Evolutionary conservation across 2,888 invertebrate genomes (phyloP), one percentile per base, ranked within the genome.

Genomic region (Anoplius nigerrimus): DNA sequence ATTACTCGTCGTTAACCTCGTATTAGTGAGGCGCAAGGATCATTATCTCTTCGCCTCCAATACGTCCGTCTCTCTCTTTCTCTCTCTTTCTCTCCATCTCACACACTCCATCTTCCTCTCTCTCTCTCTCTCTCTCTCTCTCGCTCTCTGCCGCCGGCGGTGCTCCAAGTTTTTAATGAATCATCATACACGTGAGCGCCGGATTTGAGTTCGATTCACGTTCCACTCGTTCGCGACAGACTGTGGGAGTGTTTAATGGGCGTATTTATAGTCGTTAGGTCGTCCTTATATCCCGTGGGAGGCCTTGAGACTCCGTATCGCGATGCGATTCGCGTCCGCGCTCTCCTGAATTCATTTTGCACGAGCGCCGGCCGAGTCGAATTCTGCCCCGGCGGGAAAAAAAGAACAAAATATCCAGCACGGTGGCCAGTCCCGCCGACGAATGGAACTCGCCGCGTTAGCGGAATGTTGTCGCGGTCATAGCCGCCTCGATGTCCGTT

Each of bases 171-270:
- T 16, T 3, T 16, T 20, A n/a, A 53, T 52, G 52, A 60, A 52
- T 60, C 54, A 55, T 53, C 48, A n/a, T 18, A 13, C 46, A 42
- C 66, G 43, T 56, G 72, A 65, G 42, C 62, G 56, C n/a, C 6
- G 62, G 53, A 77, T 75, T 78, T 64, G 21, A 62, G 22, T 73
- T 77, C 72, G 67, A 60, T 79, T 70, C 77, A 75, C 80, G 79
- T 75, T 60, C 68, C 27, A 62, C 58, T 24, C 60, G 58, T 52
- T 70, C 62, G 57, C 57, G 52, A 63, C 52, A 42, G 45, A 52
- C 59, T 66, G 62, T 63, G 68, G 62, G 54, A 61, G 63, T 61
- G 56, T 68, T 75, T 75, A 69, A 70, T 56, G 60, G 58, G 56
- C 72, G 65, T 68, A 63, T 67, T 67, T 70, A 64, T 67, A 69